Base-by-base conservation (phyloP, 1,140 invertebrate species). In the Drosophila kohkoa region DNA sequence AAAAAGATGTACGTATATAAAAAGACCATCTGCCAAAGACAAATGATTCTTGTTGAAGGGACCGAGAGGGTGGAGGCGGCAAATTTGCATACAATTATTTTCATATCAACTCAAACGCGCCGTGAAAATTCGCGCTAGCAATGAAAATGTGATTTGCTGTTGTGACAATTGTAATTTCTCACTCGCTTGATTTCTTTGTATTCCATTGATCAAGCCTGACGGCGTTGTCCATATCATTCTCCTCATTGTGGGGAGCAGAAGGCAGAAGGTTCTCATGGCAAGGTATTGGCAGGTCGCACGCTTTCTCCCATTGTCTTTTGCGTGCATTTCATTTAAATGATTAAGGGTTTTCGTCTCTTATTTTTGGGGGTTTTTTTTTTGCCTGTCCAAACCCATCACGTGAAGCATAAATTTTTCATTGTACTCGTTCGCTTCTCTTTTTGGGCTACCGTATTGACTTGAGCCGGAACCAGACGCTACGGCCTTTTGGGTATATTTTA, bases 141-240 rank as follows among this genome's bases (percentile, higher is more conserved):
- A 88, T 88, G 85, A 89, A 89, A 89, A 76, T 85, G 75, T 80
- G 85, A 89, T 89, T 89, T 89, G 85, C 65, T 89, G 78, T 76
- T 89, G 85, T 89, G 85, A 89, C 85, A 89, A 89, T 89, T 81
- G 85, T 89, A 76, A 89, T 89, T 89, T 89, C 81, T 89, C 85
- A 88, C 85, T 89, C 75, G 85, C 85, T 89, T 89, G 85, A 80
- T 70, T 89, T 57, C 54, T 30, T 58, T 48, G 46, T 51, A 43
- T n/a, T 72, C 25, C 8, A n/a, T 52, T 57, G 35, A 20, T n/a
- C 28, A 8, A 16, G 28, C 2, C 28, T 4, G 32, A 15, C 45
- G 52, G 38, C 54, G 30, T 64, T 63, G 30, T 64, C 28, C 68
- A 46, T 52, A 43, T 52, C 48, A 51, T 48, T 35, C 30, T 3